phyloP scores from a whole-genome alignment of 2,888 invertebrate species.

The Quadriops clusia region DNA sequence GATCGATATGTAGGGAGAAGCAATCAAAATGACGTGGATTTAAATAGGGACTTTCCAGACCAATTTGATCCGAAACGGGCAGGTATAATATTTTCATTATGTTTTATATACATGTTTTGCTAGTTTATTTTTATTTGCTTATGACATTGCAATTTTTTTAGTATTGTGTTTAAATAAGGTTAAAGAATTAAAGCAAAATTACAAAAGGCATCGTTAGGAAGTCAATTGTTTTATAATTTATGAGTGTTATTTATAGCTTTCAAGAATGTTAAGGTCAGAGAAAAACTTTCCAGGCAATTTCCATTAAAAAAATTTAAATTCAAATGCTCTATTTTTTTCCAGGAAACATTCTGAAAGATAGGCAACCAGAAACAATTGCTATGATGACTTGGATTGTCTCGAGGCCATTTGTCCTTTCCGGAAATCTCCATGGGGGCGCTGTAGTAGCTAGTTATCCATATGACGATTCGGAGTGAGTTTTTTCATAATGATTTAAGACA shows the following conservation, averaged over 20 bases:
- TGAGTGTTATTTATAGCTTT: no score
- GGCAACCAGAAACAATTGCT: constrained; percentile 80
- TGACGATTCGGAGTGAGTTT: constrained; percentile 65
- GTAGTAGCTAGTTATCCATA: constrained; percentile 97
- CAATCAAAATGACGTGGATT: constrained; percentile 70
- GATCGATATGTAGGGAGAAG: constrained; percentile 57
- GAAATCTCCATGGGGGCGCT: constrained; percentile 92
- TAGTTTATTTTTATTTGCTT: no score
- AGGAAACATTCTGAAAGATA: constrained; percentile 42
- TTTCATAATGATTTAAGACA: not conserved
- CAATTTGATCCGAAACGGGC: constrained; percentile 47
- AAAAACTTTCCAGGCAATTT: no score
- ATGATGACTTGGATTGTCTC: constrained; percentile 81
- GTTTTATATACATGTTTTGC: no score
- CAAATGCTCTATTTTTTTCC: constrained; percentile 5
- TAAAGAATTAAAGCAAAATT: no score
- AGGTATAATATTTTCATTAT: constrained; percentile 17
- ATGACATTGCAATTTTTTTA: no score
- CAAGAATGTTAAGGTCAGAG: no score
- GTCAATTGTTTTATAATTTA: no score
- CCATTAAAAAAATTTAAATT: constrained; percentile 25
- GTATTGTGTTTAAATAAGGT: not conserved
- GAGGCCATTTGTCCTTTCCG: constrained; percentile 84
- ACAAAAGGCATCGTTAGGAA: no score
- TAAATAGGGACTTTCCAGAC: constrained; percentile 90